Evolutionary conservation across 2,797 vertebrate species (phyloP), one percentile per base, ranked within the genome.

Genomic region (Phataginus tricuspis): DNA sequence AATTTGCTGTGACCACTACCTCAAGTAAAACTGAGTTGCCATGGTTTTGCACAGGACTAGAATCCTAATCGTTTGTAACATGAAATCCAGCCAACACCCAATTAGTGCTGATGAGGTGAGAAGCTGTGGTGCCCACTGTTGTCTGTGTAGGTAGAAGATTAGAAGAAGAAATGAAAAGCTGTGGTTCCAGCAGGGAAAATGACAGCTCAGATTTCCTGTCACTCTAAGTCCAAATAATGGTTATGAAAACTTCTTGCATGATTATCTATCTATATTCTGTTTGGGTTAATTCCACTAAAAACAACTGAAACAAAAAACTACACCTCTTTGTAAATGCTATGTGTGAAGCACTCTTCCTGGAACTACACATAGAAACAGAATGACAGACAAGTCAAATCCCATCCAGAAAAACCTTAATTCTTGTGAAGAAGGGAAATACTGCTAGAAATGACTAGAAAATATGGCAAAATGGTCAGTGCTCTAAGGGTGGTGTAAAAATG

Each of bases 151-250:
- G 19, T 79, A 16, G 42, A 90, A 7, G 15, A 64, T 31, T 92
- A 61, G 27, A 42, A 68, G 74, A 87, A 51, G 39, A 94, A 80
- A 93, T 66, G 7, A 80, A 77, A 96, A 90, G 18, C 10, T 94
- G 16, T 68, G 16, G 16, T 10, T 66, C 4, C 19, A 29, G 29
- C 13, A 63, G 37, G 23, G 2, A 15, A 90, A 79, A 87, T 25
- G 1, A 9, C 91, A 25, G 45, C 45, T 49, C n/a, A 34, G 29
- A 86, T 78, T 71, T 96, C 37, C 34, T 61, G 10, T 78, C 11
- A 25, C 9, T 64, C 69, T 51, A 87, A 80, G 19, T 75, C 18
- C 18, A 8, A 77, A 69, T 21, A 68, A 68, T 61, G 12, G 11
- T 42, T 83, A 4, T 84, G 59, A 42, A 94, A 91, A 93, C 18